These are phyloP conservation scores for Parus major DNA, from an alignment of 2,113 vertebrate species.

Conservation along the genomic window DNA sequence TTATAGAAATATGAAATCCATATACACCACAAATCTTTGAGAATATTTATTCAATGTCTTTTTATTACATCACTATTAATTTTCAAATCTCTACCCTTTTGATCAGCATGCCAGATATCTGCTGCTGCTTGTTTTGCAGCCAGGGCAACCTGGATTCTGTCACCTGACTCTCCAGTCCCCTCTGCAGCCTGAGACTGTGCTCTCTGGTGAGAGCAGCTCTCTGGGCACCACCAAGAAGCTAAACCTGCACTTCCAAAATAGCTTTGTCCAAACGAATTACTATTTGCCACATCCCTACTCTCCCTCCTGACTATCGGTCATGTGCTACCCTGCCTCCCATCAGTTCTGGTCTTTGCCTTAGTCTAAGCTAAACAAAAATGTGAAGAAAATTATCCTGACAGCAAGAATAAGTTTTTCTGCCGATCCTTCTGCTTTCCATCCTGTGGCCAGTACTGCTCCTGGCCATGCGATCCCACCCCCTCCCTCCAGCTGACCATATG, in stretches of 20 bases:
- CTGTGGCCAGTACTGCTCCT: neutral
- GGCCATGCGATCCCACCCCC: neutral
- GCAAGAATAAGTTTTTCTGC: neutral
- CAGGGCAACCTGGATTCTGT: neutral
- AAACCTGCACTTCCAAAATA: neutral
- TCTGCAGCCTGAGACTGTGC: neutral
- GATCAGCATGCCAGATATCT: neutral
- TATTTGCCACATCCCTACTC: neutral
- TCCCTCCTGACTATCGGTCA: neutral
- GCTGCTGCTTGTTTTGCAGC: neutral
- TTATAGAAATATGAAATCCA: neutral
- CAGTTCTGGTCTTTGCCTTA: neutral
- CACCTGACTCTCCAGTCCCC: neutral
- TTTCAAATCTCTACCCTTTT: neutral
- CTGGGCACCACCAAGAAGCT: neutral
- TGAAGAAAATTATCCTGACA: neutral
- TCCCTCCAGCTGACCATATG: slow-evolving; percentile 29
- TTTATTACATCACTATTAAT: neutral
- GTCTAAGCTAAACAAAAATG: neutral
- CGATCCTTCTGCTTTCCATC: neutral
- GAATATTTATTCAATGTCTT: neutral
- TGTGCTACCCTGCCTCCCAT: neutral
- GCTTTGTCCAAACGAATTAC: neutral
- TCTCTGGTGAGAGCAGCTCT: neutral
- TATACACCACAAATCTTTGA: neutral